Percentiles rank a stretch among this genome's conserved stretches.
Conservation (phyloP, 2,888 invertebrate genomes). For the Dolichomitus sp. region DNA sequence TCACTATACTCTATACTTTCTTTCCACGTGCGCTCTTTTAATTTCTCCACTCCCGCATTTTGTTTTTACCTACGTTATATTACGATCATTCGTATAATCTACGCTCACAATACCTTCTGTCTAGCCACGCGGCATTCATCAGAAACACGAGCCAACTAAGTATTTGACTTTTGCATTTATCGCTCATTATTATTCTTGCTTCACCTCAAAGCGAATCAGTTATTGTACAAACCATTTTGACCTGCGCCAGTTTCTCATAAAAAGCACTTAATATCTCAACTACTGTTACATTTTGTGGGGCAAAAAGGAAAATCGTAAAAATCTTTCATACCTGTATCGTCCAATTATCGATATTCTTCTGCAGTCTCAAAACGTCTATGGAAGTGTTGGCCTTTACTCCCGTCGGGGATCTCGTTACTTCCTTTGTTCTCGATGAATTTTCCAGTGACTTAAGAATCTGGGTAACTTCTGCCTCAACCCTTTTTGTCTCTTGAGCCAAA, state of each 20-base stretch:
- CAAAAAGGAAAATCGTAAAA: constrained; percentile 18
- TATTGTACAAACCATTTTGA: constrained; percentile 58
- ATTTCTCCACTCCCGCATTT: constrained; percentile 45
- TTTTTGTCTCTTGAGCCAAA: constrained; percentile 53
- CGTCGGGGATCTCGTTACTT: constrained; percentile 72
- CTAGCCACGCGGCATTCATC: constrained; percentile 46
- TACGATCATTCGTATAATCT: constrained; percentile 15
- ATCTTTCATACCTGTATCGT: constrained; percentile 87
- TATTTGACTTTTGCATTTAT: constrained; percentile 24
- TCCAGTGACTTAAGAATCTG: constrained; percentile 77
- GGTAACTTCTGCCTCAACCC: constrained; percentile 48
- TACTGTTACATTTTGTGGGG: constrained; percentile 11
- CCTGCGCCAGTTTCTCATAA: constrained; percentile 49
- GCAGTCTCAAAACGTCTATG: constrained; percentile 91
- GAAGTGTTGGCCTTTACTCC: constrained; percentile 85
- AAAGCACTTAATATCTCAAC: not conserved
- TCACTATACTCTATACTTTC: constrained; percentile 47
- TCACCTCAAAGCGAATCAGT: constrained; percentile 41
- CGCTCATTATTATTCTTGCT: constrained; percentile 24
- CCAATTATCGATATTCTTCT: constrained; percentile 95
- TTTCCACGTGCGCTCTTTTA: constrained; percentile 8
- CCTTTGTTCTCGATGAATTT: constrained; percentile 77
- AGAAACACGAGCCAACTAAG: constrained; percentile 29
- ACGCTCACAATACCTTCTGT: constrained; percentile 49
- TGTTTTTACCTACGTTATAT: constrained; percentile 8